phyloP scores from a whole-genome alignment of 2,888 invertebrate genomes.

The Elegia similella region DNA sequence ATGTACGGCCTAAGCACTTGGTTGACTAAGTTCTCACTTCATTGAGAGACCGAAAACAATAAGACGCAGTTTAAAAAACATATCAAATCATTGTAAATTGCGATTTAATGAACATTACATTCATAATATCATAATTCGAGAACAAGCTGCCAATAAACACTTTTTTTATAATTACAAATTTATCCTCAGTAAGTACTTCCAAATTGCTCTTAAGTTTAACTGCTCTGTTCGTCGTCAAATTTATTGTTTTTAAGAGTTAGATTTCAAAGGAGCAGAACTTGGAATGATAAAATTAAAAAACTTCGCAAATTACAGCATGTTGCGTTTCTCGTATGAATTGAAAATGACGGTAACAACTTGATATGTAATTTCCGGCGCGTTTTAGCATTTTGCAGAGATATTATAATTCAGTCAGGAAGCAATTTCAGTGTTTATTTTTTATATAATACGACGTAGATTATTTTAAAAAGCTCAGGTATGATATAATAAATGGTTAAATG shows the following conservation, averaged over 20 bases:
- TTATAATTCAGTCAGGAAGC: too few relatives aligned
- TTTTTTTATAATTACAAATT: conserved; percentile 1
- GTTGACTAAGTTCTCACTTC: too few relatives aligned
- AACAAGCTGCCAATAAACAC: not conserved
- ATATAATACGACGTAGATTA: too few relatives aligned
- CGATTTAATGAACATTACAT: not conserved
- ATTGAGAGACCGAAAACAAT: too few relatives aligned
- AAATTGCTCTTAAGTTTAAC: not conserved
- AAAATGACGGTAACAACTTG: not conserved
- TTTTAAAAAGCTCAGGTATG: too few relatives aligned
- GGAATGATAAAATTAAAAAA: not conserved
- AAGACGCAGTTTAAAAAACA: too few relatives aligned
- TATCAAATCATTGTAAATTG: not conserved
- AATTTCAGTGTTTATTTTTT: too few relatives aligned
- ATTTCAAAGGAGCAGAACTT: not conserved
- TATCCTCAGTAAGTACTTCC: conserved; percentile 18
- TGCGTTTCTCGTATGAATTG: not conserved
- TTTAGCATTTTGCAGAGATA: too few relatives aligned
- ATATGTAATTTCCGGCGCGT: not conserved
- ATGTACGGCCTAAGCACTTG: too few relatives aligned
- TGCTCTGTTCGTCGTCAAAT: not conserved
- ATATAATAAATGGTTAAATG: too few relatives aligned
- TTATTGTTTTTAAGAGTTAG: not conserved
- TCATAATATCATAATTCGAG: not conserved
- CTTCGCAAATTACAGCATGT: not conserved